phyloP scores from a whole-genome alignment of 2,888 invertebrate genomes.

The Acronicta psi region DNA sequence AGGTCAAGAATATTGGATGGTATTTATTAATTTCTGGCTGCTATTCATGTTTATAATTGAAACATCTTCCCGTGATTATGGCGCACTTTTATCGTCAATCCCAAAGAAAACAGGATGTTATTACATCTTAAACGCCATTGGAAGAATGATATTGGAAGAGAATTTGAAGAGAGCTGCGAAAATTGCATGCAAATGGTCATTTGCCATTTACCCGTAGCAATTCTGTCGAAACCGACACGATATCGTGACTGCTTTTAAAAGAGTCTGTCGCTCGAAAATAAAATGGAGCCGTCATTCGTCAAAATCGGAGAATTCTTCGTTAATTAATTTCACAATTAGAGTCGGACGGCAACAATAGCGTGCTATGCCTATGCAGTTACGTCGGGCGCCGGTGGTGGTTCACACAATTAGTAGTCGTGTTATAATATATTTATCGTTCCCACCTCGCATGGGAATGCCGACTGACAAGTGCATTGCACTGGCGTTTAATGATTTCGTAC shows the following conservation, averaged over 20 bases:
- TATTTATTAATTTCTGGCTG: too few species aligned
- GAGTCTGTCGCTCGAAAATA: slow-evolving; percentile 2
- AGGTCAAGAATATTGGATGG: too few species aligned
- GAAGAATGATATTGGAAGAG: slow-evolving; percentile 13
- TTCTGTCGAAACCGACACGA: slow-evolving; percentile 24
- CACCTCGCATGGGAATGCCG: slow-evolving; percentile 55
- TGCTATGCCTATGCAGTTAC: slow-evolving; percentile 47
- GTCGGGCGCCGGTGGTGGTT: slow-evolving; percentile 54
- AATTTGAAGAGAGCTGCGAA: slow-evolving; percentile 10
- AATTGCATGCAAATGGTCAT: slow-evolving; percentile 23
- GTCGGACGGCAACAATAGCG: slow-evolving; percentile 43
- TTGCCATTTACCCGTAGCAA: slow-evolving; percentile 15
- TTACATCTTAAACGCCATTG: slow-evolving; percentile 6
- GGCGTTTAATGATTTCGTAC: slow-evolving; percentile 31
- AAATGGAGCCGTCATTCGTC: slow-evolving; percentile 31
- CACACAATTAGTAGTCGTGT: slow-evolving; percentile 61
- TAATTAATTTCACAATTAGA: slow-evolving; percentile 50
- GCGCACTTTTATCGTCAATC: not conserved
- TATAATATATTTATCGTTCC: slow-evolving; percentile 60
- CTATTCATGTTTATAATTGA: too few species aligned
- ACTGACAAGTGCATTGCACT: slow-evolving; percentile 59
- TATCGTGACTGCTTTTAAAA: slow-evolving; percentile 21
- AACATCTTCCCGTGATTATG: too few species aligned
- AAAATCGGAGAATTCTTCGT: slow-evolving; percentile 41
- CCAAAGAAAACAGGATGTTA: slow-evolving; percentile 7